phyloP scores from a whole-genome alignment of 1,140 invertebrate genomes.

The Temnothorax longispinosus region DNA sequence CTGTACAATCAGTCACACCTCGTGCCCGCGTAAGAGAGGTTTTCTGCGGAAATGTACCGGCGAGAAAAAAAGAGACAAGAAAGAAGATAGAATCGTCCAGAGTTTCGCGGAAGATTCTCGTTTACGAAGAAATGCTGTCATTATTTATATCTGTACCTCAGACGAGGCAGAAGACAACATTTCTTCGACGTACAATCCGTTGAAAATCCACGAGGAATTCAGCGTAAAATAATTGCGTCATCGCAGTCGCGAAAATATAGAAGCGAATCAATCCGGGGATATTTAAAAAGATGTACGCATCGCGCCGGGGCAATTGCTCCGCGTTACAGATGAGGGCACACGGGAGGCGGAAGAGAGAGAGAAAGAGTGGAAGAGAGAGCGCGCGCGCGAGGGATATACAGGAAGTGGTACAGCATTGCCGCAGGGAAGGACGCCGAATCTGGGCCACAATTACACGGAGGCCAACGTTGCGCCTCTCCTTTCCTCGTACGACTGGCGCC shows the following conservation, averaged over 20 bases:
- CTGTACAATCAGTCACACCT: constrained; percentile 61
- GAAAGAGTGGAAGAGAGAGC: constrained; percentile 45
- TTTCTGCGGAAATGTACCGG: background rate
- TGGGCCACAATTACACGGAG: constrained; percentile 74
- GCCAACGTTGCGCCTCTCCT: constrained; percentile 20
- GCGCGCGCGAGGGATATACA: constrained; percentile 25
- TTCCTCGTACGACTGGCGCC: constrained; percentile 58
- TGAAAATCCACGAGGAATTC: background rate
- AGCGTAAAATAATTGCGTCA: background rate
- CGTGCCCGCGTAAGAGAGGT: constrained; percentile 71
- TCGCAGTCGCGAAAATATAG: background rate
- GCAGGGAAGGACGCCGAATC: constrained; percentile 82
- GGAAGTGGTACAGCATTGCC: constrained; percentile 81
- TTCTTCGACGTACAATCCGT: background rate
- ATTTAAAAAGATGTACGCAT: background rate
- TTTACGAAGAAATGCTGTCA: background rate
- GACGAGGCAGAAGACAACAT: background rate
- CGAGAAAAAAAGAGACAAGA: background rate
- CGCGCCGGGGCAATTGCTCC: background rate
- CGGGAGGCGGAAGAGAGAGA: constrained; percentile 31
- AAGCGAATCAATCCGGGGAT: background rate
- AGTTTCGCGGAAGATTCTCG: background rate
- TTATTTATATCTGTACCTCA: background rate
- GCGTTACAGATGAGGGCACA: background rate
- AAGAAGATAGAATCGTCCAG: background rate